Conservation (phyloP, 2,888 invertebrate species). For the Sarcophaga carnaria region DNA sequence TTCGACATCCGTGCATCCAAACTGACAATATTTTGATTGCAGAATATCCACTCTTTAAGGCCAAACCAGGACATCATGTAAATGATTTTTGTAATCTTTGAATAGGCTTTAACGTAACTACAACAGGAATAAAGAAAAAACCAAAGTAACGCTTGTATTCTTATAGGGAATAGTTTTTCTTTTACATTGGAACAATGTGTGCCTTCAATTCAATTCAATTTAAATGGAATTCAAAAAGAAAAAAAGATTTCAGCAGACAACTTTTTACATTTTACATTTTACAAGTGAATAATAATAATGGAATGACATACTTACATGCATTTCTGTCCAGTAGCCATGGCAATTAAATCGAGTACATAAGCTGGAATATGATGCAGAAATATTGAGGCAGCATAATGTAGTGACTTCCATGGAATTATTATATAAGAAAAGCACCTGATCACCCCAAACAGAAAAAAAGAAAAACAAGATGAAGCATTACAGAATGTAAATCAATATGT, state of each 20-base stretch:
- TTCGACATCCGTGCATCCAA: slow-evolving; percentile 77
- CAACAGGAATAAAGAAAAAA: neutral
- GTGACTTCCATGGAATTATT: slow-evolving; percentile 81
- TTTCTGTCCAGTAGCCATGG: slow-evolving; percentile 81
- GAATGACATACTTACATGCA: slow-evolving; percentile 79
- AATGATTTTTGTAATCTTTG: slow-evolving; percentile 80
- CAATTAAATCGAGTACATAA: slow-evolving; percentile 82
- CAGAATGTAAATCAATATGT: slow-evolving; percentile 7
- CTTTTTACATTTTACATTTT: too few species aligned
- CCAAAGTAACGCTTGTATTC: neutral
- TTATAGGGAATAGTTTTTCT: too few species aligned
- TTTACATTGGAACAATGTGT: neutral
- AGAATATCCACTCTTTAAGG: slow-evolving; percentile 80
- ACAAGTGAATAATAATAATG: slow-evolving; percentile 12
- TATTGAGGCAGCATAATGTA: slow-evolving; percentile 80
- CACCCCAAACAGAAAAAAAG: slow-evolving; percentile 4
- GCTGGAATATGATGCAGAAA: slow-evolving; percentile 81
- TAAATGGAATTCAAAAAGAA: neutral
- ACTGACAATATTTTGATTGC: slow-evolving; percentile 80
- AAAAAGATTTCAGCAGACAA: neutral
- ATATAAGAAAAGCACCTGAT: slow-evolving; percentile 82
- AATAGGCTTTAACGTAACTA: slow-evolving; percentile 80
- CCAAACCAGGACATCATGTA: slow-evolving; percentile 82
- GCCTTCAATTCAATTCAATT: slow-evolving; percentile 15
- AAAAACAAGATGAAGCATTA: neutral